phyloP scores from a whole-genome alignment of 1,140 invertebrate species.

The Drosophila nigrodunni region DNA sequence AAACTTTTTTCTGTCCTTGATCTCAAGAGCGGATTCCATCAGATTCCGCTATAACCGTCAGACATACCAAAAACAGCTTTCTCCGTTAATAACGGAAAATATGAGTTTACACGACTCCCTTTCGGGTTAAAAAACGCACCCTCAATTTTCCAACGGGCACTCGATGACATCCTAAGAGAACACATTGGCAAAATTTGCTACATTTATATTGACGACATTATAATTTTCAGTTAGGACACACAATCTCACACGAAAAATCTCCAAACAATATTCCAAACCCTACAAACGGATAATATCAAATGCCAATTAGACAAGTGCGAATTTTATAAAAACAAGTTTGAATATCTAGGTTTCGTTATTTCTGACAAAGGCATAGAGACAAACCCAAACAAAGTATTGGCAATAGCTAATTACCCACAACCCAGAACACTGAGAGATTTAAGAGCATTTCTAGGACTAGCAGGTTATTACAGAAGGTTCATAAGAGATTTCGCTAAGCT shows the following conservation, averaged over 20 bases:
- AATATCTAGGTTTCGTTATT: conserved; percentile 48
- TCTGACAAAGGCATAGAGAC: conserved; percentile 19
- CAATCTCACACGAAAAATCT: conserved; percentile 27
- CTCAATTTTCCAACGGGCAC: not conserved
- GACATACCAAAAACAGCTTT: conserved; percentile 51
- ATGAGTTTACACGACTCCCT: conserved; percentile 60
- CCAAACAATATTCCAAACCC: conserved; percentile 1
- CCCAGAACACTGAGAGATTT: conserved; percentile 26
- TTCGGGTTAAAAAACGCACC: conserved; percentile 65
- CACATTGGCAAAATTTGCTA: no score
- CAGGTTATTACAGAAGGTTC: not conserved
- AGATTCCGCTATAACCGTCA: conserved; percentile 41
- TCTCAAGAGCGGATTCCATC: conserved; percentile 2
- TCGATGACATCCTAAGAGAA: conserved; percentile 42
- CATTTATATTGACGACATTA: no score
- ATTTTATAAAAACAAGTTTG: conserved; percentile 37
- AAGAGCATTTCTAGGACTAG: not conserved
- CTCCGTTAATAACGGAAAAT: conserved; percentile 57
- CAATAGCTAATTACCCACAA: conserved; percentile 26
- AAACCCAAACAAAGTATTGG: conserved; percentile 46
- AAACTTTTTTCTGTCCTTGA: no score
- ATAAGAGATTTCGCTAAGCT: not conserved
- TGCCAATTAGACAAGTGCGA: conserved; percentile 33
- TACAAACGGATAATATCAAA: conserved; percentile 32
- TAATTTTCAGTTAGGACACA: no score